phyloP scores from a whole-genome alignment of 2,888 invertebrate species.

The Coleophora flavipennella region DNA sequence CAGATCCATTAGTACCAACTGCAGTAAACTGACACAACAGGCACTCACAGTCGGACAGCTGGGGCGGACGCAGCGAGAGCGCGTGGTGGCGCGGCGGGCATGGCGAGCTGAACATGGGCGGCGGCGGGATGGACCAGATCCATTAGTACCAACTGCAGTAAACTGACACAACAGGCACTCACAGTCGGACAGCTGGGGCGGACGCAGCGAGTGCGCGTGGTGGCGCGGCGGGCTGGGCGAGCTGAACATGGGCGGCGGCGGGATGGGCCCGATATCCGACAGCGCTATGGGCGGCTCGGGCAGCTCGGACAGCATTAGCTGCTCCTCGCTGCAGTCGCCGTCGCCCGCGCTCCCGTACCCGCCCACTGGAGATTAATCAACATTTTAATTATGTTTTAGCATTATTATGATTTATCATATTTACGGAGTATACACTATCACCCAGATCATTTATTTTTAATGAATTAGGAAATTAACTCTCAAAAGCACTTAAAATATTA shows the following conservation, averaged over 20 bases:
- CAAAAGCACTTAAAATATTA: too few species aligned
- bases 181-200: constrained; percentile 24
- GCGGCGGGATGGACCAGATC: constrained; percentile 94
- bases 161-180: too few species aligned
- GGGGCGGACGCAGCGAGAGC: too few species aligned
- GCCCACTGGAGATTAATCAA: constrained; percentile 60
- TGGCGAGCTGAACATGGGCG: constrained; percentile 95
- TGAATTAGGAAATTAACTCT: too few species aligned
- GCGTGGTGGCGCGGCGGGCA: constrained; percentile 74
- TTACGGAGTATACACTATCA: too few species aligned
- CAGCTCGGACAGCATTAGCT: constrained; percentile 86
- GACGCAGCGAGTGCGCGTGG: constrained; percentile 29
- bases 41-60: too few species aligned
- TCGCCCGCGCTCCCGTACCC: constrained; percentile 55
- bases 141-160: too few species aligned
- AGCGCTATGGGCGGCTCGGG: constrained; percentile 94
- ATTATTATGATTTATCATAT: too few species aligned
- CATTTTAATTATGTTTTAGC: too few species aligned
- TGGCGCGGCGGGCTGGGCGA: constrained; percentile 82
- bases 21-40: too few species aligned
- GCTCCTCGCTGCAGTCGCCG: constrained; percentile 46
- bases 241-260: constrained; percentile 96
- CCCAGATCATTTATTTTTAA: too few species aligned
- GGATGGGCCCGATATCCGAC: constrained; percentile 94
- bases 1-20: too few species aligned